These are phyloP conservation scores for Vespertilio murinus DNA, from an alignment of 2,797 vertebrate species.

Conservation along the genomic window DNA sequence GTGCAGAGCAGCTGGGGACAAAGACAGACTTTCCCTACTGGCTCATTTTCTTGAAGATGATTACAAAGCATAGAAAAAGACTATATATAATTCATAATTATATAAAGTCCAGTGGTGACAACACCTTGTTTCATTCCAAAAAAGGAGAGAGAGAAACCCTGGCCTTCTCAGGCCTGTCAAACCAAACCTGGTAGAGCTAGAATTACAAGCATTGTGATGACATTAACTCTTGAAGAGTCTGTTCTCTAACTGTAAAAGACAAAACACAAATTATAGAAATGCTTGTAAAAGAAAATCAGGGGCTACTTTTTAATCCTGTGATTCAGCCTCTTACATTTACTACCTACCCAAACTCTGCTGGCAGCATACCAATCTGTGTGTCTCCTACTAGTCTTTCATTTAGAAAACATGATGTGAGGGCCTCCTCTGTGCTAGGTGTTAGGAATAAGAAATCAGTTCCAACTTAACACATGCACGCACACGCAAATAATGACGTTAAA, in stretches of 20 bases:
- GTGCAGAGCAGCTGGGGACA: neutral
- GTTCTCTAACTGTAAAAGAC: conserved; percentile 12
- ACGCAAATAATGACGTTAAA: neutral
- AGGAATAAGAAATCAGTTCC: neutral
- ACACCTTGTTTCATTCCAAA: neutral
- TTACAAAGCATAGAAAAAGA: neutral
- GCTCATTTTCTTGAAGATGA: conserved; percentile 6
- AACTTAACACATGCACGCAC: neutral
- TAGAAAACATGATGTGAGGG: neutral
- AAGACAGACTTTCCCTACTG: neutral
- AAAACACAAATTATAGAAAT: neutral
- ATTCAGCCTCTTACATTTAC: neutral
- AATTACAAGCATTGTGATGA: neutral
- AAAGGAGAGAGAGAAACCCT: neutral
- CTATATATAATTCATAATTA: conserved; percentile 8
- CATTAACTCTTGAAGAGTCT: conserved; percentile 27
- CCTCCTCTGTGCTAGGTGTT: neutral
- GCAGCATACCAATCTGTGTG: neutral
- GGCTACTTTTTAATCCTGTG: conserved; percentile 43
- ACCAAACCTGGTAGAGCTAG: neutral
- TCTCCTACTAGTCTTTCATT: neutral
- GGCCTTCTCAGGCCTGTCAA: neutral
- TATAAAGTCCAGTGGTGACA: neutral
- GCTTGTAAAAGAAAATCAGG: conserved; percentile 52
- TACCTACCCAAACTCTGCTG: neutral